Percentiles rank a stretch among this genome's conserved stretches.
Conservation (phyloP, 2,113 vertebrate genomes). For the Cyanoliseus patagonus region DNA sequence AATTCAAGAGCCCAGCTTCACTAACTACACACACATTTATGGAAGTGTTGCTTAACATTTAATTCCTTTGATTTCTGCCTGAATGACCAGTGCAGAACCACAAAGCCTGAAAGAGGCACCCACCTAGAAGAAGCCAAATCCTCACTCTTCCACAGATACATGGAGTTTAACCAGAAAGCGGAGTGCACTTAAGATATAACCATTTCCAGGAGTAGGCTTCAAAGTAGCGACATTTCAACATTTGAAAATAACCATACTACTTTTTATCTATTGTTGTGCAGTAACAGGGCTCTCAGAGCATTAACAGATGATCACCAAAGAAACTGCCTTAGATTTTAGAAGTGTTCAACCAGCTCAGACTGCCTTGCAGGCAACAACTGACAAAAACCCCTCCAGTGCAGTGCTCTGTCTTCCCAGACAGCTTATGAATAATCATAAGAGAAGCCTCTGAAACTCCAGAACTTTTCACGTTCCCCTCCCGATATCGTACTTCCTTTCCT, state of each 20-base stretch:
- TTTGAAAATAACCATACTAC: constrained; percentile 19
- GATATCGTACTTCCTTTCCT: not conserved
- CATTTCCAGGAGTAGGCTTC: not conserved
- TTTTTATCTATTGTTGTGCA: constrained; percentile 38
- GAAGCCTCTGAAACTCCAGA: not conserved
- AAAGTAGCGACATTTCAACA: constrained; percentile 19
- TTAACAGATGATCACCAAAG: constrained; percentile 42
- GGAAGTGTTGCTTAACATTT: constrained; percentile 12
- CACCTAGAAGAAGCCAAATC: constrained; percentile 29
- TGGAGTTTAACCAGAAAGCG: not conserved
- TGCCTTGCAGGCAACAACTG: constrained; percentile 26
- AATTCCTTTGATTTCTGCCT: not conserved
- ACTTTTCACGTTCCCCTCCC: not conserved
- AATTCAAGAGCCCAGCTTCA: not conserved
- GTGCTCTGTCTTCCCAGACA: constrained; percentile 21
- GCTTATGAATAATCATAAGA: constrained; percentile 4
- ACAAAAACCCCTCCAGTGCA: constrained; percentile 7
- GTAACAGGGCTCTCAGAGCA: not conserved
- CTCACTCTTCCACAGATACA: not conserved
- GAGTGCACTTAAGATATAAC: not conserved
- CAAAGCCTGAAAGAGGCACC: constrained; percentile 8
- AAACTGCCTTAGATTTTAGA: constrained; percentile 2
- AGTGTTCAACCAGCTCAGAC: constrained; percentile 17
- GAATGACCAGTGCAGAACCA: not conserved
- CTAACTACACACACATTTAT: constrained; percentile 4